A percentile compares a stretch with the other conserved stretches of the same genome.
These are phyloP conservation scores for Pyrrhosoma nymphula DNA, from an alignment of 2,888 invertebrate genomes.

Conservation along the genomic window DNA sequence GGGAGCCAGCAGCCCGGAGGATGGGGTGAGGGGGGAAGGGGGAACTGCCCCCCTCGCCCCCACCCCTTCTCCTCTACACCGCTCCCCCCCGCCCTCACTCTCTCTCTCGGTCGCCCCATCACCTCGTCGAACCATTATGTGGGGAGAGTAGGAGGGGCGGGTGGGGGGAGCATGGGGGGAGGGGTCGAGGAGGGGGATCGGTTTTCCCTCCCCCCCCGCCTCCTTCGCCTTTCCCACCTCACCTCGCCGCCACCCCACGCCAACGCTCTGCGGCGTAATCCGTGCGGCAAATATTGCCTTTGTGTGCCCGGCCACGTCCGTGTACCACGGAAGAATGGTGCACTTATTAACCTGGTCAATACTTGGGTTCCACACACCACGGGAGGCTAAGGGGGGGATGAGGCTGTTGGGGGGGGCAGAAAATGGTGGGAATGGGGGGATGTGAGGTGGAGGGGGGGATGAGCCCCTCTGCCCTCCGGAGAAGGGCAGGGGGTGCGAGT, in stretches of 20 bases:
- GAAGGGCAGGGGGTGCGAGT: background rate
- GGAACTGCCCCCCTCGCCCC: no score
- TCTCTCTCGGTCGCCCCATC: background rate
- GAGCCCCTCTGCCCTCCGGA: background rate
- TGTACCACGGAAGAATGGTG: constrained; percentile 54
- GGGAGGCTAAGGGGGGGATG: background rate
- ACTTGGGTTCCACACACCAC: background rate
- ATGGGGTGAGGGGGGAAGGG: no score
- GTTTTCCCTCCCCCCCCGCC: background rate
- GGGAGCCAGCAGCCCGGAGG: background rate
- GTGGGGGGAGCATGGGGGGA: no score
- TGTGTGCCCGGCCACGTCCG: constrained; percentile 51
- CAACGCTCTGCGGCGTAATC: constrained; percentile 29
- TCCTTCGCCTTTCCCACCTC: background rate
- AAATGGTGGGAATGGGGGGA: background rate
- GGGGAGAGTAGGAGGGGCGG: no score
- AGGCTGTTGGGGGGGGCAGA: background rate
- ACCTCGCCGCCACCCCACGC: background rate
- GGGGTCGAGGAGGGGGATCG: no score
- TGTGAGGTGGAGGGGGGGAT: background rate
- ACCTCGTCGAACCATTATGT: background rate
- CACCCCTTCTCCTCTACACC: no score
- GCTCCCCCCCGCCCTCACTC: background rate
- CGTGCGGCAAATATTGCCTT: constrained; percentile 62
- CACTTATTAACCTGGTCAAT: constrained; percentile 54